Conservation (phyloP, 2,797 vertebrate genomes). For the Acestrorhynchus altus region DNA sequence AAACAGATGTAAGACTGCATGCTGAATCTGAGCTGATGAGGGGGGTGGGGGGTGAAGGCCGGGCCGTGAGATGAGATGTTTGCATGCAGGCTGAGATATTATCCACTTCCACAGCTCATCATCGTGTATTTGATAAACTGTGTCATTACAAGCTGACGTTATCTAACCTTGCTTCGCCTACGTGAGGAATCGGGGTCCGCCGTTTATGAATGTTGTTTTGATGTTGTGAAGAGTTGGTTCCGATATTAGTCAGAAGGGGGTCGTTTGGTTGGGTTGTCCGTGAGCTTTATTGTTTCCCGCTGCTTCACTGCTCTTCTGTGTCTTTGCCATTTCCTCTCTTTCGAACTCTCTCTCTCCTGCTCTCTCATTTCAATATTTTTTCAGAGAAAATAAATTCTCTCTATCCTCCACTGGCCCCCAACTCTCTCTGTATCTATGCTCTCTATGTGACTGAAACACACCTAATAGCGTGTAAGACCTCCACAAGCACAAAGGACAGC, state of each 20-base stretch:
- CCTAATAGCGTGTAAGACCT: too few relatives aligned
- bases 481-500: too few relatives aligned
- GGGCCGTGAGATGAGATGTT: background rate
- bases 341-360: background rate
- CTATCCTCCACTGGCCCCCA: too few relatives aligned
- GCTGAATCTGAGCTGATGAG: slow-evolving; percentile 18
- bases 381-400: too few relatives aligned
- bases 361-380: background rate
- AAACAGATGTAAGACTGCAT: slow-evolving; percentile 42
- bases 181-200: background rate
- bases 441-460: too few relatives aligned
- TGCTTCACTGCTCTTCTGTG: background rate
- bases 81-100: background rate
- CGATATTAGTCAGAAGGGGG: background rate
- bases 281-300: slow-evolving; percentile 18
- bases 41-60: background rate
- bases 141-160: background rate
- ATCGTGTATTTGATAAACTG: background rate
- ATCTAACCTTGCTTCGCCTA: background rate
- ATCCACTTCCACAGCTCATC: slow-evolving; percentile 10
- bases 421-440: background rate
- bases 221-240: slow-evolving; percentile 6
- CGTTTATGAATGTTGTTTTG: background rate
- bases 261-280: background rate
- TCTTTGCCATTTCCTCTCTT: background rate